Evolutionary conservation across 2,797 vertebrate genomes (phyloP).

Genomic region (Etheostoma perlongum): DNA sequence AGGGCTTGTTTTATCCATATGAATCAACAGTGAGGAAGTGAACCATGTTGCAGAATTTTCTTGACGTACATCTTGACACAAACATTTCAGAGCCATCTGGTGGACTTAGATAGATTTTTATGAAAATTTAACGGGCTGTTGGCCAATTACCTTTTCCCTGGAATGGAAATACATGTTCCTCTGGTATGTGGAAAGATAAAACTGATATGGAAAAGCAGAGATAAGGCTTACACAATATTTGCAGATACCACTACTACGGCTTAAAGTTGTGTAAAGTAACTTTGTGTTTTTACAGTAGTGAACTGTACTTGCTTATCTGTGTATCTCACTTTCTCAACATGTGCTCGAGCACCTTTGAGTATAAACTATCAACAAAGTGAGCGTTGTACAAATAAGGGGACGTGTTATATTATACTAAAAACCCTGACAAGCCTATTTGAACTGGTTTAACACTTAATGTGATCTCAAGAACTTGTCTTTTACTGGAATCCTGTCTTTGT

Average conservation of each 20-base stretch:
- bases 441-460: neutral
- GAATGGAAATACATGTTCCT: too few relatives aligned
- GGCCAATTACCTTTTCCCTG: too few relatives aligned
- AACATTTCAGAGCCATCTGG: too few relatives aligned
- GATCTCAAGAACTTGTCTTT: neutral
- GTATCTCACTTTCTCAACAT: neutral
- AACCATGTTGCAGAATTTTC: too few relatives aligned
- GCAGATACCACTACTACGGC: neutral
- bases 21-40: too few relatives aligned
- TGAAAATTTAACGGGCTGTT: too few relatives aligned
- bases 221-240: constrained; percentile 37
- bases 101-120: too few relatives aligned
- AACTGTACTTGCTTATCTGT: neutral
- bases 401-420: neutral
- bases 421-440: neutral
- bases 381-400: neutral
- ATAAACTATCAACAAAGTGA: neutral
- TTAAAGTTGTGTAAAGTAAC: constrained; percentile 3
- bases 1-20: too few relatives aligned
- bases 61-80: too few relatives aligned
- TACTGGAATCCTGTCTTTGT: too few relatives aligned
- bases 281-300: neutral
- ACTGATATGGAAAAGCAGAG: too few relatives aligned
- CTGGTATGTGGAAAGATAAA: too few relatives aligned
- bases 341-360: neutral